Evolutionary conservation across 2,888 invertebrate genomes (phyloP), one percentile per base, ranked within the genome.

Genomic region (Spicauda simplicius): DNA sequence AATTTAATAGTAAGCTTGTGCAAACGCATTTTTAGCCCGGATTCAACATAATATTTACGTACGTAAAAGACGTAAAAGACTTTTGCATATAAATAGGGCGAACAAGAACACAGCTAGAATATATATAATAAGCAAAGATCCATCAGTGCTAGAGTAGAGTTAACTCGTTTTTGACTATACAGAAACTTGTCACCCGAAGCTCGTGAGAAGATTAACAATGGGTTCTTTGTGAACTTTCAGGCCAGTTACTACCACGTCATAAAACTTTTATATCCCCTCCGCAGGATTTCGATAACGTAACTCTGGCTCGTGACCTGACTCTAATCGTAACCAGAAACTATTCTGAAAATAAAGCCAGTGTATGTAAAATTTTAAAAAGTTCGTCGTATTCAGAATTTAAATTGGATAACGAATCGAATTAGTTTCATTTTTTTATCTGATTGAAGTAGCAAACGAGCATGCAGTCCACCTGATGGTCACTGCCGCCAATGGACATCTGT

Each of bases 241-340:
- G 19, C 57, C 64, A 58, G 64, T 52, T 53, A 16, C 52, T 66
- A 60, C 25, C 25, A 25, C 60, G 54, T 66, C 55, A 63, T 63
- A 63, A 4, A 63, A 63, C 55, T 63, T 66, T 66, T 66, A 66
- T 60, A 66, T 59, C 66, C 55, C 25, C 60, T 64, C 58, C 7
- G 54, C 16, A 59, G 58, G 66, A 60, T 66, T 55, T 60, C 18
- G 33, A 65, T 65, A 65, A 53, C 59, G 54, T 60, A 55, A 65
- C 54, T 48, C 25, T 25, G 48, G 25, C 18, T 54, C 65, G 65
- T 65, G 65, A 65, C 65, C 65, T 65, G 59, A 65, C 59, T 65
- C 16, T 41, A 45, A 59, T 65, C 10, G n/a, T 30, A 33, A 18
- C 52, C 61, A 52, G 52, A 62, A 62, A 62, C 54, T 62, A 62